Evolutionary conservation across 1,140 invertebrate species (phyloP).

Genomic region (Helicoverpa zea): DNA sequence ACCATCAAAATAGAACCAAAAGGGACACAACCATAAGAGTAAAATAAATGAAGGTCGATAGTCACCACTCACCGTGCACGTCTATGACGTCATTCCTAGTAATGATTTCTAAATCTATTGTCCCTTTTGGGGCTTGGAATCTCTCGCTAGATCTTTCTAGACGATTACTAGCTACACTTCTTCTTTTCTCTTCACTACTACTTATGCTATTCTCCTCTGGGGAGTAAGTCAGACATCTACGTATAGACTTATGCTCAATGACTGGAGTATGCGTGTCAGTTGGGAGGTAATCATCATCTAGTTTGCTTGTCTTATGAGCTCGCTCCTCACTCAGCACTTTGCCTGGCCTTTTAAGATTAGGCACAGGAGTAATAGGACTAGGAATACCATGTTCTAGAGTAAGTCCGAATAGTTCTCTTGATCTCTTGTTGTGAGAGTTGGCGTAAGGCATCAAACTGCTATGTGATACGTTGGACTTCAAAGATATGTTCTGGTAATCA

Average conservation of each 20-base stretch:
- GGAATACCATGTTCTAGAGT: slow-evolving; percentile 81
- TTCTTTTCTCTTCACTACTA: slow-evolving; percentile 80
- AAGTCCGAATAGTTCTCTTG: slow-evolving; percentile 77
- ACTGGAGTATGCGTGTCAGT: slow-evolving; percentile 75
- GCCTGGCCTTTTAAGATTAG: slow-evolving; percentile 76
- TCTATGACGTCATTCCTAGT: slow-evolving; percentile 80
- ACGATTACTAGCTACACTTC: slow-evolving; percentile 78
- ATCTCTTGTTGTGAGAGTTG: slow-evolving; percentile 66
- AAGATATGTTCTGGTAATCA: slow-evolving; percentile 62
- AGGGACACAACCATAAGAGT: slow-evolving; percentile 31
- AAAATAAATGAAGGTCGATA: slow-evolving; percentile 69
- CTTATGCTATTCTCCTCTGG: slow-evolving; percentile 81
- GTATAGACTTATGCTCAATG: slow-evolving; percentile 80
- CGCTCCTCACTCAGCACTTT: slow-evolving; percentile 80
- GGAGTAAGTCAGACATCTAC: slow-evolving; percentile 81
- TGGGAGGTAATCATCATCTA: slow-evolving; percentile 74
- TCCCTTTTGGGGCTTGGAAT: slow-evolving; percentile 75
- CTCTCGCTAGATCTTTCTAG: slow-evolving; percentile 75
- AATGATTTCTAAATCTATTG: slow-evolving; percentile 80
- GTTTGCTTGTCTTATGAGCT: slow-evolving; percentile 79
- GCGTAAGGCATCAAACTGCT: slow-evolving; percentile 75
- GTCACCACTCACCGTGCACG: slow-evolving; percentile 86
- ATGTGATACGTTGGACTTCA: slow-evolving; percentile 74
- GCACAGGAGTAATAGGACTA: slow-evolving; percentile 79
- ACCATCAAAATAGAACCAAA: slow-evolving; percentile 4